A percentile compares a stretch with the other conserved stretches of the same genome.
Conservation (phyloP, 2,888 invertebrate species). For the Meta bourneti region DNA sequence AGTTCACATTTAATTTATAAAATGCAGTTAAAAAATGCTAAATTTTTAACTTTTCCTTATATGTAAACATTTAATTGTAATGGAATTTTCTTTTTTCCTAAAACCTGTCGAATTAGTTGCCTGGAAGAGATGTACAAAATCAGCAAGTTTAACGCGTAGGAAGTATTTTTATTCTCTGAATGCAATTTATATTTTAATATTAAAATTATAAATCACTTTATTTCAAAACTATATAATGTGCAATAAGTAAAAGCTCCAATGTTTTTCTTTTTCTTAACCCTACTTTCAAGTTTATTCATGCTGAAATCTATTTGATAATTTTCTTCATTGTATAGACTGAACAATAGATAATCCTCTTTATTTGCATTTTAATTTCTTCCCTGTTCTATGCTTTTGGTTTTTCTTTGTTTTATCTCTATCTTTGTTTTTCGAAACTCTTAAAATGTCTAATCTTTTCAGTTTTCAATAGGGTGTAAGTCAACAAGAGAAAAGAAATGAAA, state of each 20-base stretch:
- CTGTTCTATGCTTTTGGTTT: background rate
- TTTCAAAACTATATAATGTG: background rate
- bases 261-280: too few relatives aligned
- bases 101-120: conserved; percentile 36
- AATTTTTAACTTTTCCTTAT: too few relatives aligned
- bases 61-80: too few relatives aligned
- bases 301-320: background rate
- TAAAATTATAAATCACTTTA: background rate
- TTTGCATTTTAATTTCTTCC: background rate
- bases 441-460: too few relatives aligned
- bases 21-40: too few relatives aligned
- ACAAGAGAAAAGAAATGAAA: too few relatives aligned
- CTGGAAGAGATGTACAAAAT: conserved; percentile 40
- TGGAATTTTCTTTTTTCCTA: background rate
- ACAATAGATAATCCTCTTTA: background rate
- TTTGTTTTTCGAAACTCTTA: too few relatives aligned
- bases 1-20: too few relatives aligned
- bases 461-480: too few relatives aligned
- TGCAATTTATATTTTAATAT: background rate
- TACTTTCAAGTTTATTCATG: too few relatives aligned
- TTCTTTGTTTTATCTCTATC: too few relatives aligned
- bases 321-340: background rate
- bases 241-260: too few relatives aligned
- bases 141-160: conserved; percentile 42
- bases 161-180: conserved; percentile 8